Evolutionary conservation across 2,888 invertebrate genomes (phyloP).

Genomic region (Aphrophora alni): DNA sequence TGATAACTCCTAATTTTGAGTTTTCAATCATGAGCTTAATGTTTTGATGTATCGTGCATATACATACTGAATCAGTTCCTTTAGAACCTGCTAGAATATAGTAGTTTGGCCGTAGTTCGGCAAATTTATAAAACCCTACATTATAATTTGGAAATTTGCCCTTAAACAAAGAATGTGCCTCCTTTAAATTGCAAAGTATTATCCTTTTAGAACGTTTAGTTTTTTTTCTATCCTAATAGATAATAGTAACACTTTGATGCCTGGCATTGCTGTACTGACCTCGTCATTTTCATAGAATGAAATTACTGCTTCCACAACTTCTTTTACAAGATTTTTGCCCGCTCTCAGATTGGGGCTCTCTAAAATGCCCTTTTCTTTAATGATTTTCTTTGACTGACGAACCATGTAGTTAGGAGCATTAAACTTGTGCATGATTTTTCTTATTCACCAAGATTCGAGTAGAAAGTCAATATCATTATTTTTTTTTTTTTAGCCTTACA

Average conservation of each 20-base stretch:
- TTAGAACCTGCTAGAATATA: no score
- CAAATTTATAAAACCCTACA: no score
- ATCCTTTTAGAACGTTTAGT: not conserved
- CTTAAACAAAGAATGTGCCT: no score
- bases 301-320: not conserved
- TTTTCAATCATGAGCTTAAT: slow-evolving; percentile 28
- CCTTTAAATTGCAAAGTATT: no score
- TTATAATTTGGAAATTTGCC: no score
- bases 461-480: no score
- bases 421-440: slow-evolving; percentile 18
- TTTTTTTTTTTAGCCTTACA: no score
- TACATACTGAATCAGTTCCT: no score
- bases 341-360: slow-evolving; percentile 17
- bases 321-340: slow-evolving; percentile 9
- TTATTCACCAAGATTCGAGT: not conserved
- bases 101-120: no score
- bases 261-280: slow-evolving; percentile 21
- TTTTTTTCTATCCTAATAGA: not conserved
- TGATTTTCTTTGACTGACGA: not conserved
- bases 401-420: slow-evolving; percentile 27
- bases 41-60: slow-evolving; percentile 16
- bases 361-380: slow-evolving; percentile 27
- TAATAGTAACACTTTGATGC: not conserved
- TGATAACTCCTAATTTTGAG: not conserved
- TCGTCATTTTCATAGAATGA: slow-evolving; percentile 24